phyloP scores from a whole-genome alignment of 2,797 vertebrate species.

The Eidolon dupreanum region DNA sequence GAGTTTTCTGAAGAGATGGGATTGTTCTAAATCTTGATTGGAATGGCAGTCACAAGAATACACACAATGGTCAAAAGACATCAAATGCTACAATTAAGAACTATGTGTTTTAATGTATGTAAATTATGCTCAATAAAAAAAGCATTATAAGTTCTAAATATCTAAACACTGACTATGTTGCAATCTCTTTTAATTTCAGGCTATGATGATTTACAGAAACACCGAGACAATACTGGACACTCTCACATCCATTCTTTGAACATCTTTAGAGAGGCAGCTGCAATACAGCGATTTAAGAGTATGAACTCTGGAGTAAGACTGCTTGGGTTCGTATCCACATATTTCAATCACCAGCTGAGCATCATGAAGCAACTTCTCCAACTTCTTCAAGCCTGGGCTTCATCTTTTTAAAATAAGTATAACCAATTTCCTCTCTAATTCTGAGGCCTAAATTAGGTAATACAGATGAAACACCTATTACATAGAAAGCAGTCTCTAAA shows the following conservation, averaged over 20 bases:
- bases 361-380: neutral
- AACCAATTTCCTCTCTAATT: neutral
- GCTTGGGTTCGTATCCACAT: neutral
- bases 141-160: neutral
- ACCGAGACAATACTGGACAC: neutral
- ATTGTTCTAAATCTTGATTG: neutral
- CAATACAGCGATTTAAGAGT: neutral
- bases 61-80: neutral
- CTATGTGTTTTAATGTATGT: neutral
- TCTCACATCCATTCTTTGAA: neutral
- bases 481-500: neutral
- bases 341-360: neutral
- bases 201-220: neutral
- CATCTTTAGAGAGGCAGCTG: neutral
- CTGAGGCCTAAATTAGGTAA: neutral
- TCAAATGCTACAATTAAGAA: neutral
- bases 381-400: neutral
- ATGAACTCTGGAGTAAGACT: neutral
- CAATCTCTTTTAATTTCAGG: neutral
- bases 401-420: neutral
- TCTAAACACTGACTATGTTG: neutral
- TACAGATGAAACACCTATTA: neutral
- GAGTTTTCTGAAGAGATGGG: neutral
- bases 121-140: constrained; percentile 26
- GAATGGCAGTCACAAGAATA: neutral